Evolutionary conservation across 2,113 vertebrate genomes (phyloP), one percentile per base, ranked within the genome.

Genomic region (Microcebus jonahi): DNA sequence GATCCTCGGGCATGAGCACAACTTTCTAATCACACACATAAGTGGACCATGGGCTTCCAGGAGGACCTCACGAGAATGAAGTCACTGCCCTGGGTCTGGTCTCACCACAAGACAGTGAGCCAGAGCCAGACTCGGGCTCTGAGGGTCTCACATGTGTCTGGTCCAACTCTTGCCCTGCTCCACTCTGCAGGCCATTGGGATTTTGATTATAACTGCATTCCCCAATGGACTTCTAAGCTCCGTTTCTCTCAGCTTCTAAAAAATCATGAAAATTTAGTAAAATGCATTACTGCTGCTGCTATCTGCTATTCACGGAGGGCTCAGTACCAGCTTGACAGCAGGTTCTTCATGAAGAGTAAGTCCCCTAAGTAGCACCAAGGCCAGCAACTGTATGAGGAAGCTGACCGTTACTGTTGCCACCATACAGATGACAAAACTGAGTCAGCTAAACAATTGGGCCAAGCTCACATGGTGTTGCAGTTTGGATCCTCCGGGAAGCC

Each of bases 391-490:
- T 1, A 1, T 0, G 2, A 10, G 21, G 21, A 10, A 1, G 9
- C 0, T 5, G 3, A 6, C 2, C 23, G 6, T 36, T 17, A 6
- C 55, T 27, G 8, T 14, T 50, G 8, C 42, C 68, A 77, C 53
- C 88, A 45, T 20, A 73, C 73, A 70, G 55, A 13, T 70, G 48
- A 34, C 48, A 83, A 92, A 27, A 61, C 70, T 3, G 23, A 50
- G 11, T 11, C 27, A 70, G 25, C 45, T 21, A 18, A 67, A 83
- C 68, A 68, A 34, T 20, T 2, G 9, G 67, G 29, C 53, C 21
- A 12, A 39, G 25, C 21, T 8, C 63, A 53, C 2, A 23, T 0
- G 1, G 14, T 0, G 10, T 0, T 2, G 36, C 29, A 53, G 15
- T 18, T 3, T 13, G 31, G 10, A 8, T 27, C 48, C 31, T 80